These are phyloP conservation scores for Noturus placidus DNA, from an alignment of 2,113 vertebrate genomes.

Conservation along the genomic window DNA sequence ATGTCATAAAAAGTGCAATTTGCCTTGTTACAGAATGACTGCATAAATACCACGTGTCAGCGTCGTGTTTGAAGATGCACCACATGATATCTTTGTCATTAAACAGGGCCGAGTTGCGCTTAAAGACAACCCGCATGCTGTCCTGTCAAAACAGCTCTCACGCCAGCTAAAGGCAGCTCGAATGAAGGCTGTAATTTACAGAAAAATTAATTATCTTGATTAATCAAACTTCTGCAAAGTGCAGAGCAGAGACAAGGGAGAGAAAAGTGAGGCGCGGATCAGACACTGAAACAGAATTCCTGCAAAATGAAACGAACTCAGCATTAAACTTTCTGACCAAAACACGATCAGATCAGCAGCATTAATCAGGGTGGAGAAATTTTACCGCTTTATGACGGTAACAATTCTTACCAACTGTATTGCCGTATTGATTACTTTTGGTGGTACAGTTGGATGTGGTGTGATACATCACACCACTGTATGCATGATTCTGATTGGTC, in stretches of 20 bases:
- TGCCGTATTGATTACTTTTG: background rate
- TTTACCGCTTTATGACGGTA: background rate
- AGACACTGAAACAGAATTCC: background rate
- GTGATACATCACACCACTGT: background rate
- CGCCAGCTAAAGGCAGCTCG: conserved; percentile 51
- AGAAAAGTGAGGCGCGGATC: conserved; percentile 55
- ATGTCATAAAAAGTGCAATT: conserved; percentile 71
- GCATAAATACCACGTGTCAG: conserved; percentile 81
- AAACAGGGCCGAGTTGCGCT: conserved; percentile 72
- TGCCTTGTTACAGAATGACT: conserved; percentile 77
- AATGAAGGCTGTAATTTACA: conserved; percentile 77
- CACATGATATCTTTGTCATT: conserved; percentile 84
- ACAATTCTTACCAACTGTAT: background rate
- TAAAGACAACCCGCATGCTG: conserved; percentile 68
- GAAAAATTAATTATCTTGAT: conserved; percentile 80
- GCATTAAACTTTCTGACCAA: background rate
- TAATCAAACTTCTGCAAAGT: conserved; percentile 71
- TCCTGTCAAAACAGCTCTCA: conserved; percentile 77
- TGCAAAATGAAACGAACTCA: background rate
- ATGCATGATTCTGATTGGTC: background rate
- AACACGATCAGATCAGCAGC: background rate
- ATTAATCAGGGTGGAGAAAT: background rate
- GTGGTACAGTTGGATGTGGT: background rate
- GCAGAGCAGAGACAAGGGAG: conserved; percentile 46
- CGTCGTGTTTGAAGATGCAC: conserved; percentile 80